These are phyloP conservation scores for Amiota minor DNA, from an alignment of 2,888 invertebrate genomes.

Conservation along the genomic window DNA sequence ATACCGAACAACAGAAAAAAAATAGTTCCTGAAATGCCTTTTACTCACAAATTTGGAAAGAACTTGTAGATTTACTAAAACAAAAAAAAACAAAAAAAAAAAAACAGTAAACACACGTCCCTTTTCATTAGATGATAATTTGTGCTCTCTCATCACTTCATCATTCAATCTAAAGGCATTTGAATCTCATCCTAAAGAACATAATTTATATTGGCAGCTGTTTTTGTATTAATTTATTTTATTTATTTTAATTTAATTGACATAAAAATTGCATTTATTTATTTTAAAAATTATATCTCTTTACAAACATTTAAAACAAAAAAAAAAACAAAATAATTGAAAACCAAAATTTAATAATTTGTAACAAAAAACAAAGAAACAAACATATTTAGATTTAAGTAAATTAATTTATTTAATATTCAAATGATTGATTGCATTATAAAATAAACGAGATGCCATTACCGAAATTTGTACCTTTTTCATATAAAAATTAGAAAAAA, in stretches of 20 bases:
- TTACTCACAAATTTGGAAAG: too few species aligned
- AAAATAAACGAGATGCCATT: background rate
- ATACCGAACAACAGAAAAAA: too few species aligned
- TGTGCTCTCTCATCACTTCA: too few species aligned
- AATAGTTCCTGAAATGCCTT: too few species aligned
- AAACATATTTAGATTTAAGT: background rate
- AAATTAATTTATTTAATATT: slow-evolving; percentile 1
- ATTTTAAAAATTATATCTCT: background rate
- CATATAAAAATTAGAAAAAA: background rate
- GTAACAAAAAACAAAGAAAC: background rate
- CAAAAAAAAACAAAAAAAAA: too few species aligned
- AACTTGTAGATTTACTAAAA: too few species aligned
- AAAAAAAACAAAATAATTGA: slow-evolving; percentile 6
- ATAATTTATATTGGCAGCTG: too few species aligned
- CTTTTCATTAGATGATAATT: too few species aligned
- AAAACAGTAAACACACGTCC: too few species aligned
- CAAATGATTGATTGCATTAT: background rate
- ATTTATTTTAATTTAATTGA: background rate
- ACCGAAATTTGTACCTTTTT: slow-evolving; percentile 28
- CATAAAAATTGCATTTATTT: slow-evolving; percentile 1
- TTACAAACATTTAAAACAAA: background rate
- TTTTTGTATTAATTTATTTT: background rate
- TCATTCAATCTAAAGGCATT: too few species aligned
- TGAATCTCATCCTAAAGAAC: too few species aligned
- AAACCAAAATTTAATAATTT: slow-evolving; percentile 5